phyloP scores from a whole-genome alignment of 2,113 vertebrate species.

The Tor tambroides region DNA sequence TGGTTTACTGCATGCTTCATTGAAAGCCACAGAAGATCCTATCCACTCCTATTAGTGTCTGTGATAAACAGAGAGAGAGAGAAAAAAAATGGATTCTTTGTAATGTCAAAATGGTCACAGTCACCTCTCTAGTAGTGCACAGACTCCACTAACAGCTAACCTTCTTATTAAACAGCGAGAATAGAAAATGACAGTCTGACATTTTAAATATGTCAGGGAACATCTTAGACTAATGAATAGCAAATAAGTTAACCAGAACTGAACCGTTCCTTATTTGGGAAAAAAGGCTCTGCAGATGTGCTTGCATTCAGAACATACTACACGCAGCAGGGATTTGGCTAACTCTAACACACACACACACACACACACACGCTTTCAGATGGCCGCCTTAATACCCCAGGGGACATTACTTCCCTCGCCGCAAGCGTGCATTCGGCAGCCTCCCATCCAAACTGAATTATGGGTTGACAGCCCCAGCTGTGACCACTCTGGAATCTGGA shows the following conservation, averaged over 20 bases:
- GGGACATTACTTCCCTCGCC: conserved; percentile 11
- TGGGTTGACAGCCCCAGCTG: conserved; percentile 36
- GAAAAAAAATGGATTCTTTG: too few relatives aligned
- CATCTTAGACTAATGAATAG: background rate
- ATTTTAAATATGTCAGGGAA: background rate
- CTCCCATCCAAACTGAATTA: conserved; percentile 37
- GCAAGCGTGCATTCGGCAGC: conserved; percentile 31
- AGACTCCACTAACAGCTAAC: background rate
- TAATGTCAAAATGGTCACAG: background rate
- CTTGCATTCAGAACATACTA: background rate
- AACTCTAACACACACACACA: background rate
- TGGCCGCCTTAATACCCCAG: background rate
- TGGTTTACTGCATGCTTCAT: background rate
- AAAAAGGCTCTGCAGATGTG: background rate
- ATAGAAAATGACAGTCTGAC: background rate
- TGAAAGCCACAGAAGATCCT: background rate
- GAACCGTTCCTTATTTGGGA: conserved; percentile 41
- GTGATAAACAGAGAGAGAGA: background rate
- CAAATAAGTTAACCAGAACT: conserved; percentile 7
- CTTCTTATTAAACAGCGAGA: background rate
- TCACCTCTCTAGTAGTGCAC: background rate
- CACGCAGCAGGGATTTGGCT: background rate
- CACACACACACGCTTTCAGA: conserved; percentile 3
- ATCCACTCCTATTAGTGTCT: background rate
- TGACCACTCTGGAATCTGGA: conserved; percentile 52